phyloP scores from a whole-genome alignment of 2,888 invertebrate genomes.

The Xestia xanthographa region DNA sequence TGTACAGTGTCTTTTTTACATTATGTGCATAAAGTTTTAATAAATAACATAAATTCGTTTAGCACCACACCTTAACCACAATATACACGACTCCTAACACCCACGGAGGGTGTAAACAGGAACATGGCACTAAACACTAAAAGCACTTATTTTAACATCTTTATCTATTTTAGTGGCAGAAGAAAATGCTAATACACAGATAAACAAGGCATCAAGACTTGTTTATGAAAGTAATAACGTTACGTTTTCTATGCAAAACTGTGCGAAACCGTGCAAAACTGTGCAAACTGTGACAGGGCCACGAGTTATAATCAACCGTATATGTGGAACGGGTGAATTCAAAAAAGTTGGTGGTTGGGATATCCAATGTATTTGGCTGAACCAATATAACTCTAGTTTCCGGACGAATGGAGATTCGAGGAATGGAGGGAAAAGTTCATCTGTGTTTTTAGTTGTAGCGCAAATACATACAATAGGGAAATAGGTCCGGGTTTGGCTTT shows the following conservation, averaged over 20 bases:
- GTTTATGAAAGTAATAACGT: constrained; percentile 54
- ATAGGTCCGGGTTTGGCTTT: not conserved
- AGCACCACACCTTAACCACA: not conserved
- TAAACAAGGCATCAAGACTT: constrained; percentile 49
- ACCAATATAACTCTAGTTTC: constrained; percentile 48
- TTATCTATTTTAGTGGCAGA: constrained; percentile 59
- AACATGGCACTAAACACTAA: constrained; percentile 28
- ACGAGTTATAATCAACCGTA: constrained; percentile 47
- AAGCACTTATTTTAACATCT: constrained; percentile 57
- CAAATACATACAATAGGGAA: constrained; percentile 13
- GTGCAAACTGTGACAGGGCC: constrained; percentile 18
- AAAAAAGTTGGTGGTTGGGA: constrained; percentile 46
- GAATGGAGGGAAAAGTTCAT: constrained; percentile 37
- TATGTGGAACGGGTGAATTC: constrained; percentile 8
- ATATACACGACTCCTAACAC: constrained; percentile 24
- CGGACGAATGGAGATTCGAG: constrained; percentile 16
- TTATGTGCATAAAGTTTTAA: too few species aligned
- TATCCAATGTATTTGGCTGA: constrained; percentile 37
- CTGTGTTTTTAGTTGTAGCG: constrained; percentile 34
- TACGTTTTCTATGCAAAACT: constrained; percentile 48
- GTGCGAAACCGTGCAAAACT: constrained; percentile 23
- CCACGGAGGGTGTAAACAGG: constrained; percentile 37
- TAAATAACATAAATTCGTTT: not conserved
- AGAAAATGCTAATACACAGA: constrained; percentile 63
- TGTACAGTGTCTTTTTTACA: too few species aligned